phyloP scores from a whole-genome alignment of 2,888 invertebrate genomes.

The Cetonia aurata region DNA sequence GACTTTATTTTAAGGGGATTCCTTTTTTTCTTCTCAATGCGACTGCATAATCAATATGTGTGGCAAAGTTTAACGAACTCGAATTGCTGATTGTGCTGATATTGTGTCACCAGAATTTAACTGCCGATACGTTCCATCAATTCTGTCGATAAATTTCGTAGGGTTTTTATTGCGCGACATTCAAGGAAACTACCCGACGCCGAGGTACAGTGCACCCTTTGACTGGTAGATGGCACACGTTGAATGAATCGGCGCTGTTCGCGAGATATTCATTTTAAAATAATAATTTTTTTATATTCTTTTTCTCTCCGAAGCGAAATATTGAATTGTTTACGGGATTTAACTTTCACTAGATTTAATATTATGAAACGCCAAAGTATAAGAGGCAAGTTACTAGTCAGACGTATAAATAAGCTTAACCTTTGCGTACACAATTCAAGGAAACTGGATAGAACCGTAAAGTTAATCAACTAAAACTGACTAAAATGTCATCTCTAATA shows the following conservation, averaged over 20 bases:
- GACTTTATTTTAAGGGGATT: constrained; percentile 26
- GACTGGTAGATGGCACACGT: not conserved
- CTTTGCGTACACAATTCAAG: constrained; percentile 28
- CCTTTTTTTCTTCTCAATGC: not conserved
- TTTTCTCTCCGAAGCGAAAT: not conserved
- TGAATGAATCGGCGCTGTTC: not conserved
- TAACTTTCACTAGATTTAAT: constrained; percentile 22
- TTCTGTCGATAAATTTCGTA: not conserved
- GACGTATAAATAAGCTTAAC: constrained; percentile 32
- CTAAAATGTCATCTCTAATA: constrained; percentile 7
- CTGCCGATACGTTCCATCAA: not conserved
- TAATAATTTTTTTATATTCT: not conserved
- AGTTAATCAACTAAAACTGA: constrained; percentile 7
- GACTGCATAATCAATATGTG: constrained; percentile 28
- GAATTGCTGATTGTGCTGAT: not conserved
- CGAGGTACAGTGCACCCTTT: too few species aligned
- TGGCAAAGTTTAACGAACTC: constrained; percentile 32
- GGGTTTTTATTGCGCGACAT: not conserved
- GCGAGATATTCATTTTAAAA: not conserved
- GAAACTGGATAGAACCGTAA: constrained; percentile 16
- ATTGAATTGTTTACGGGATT: constrained; percentile 22
- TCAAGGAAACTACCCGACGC: too few species aligned
- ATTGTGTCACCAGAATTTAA: constrained; percentile 1
- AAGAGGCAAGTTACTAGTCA: constrained; percentile 8
- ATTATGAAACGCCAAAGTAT: constrained; percentile 12